phyloP scores from a whole-genome alignment of 2,797 vertebrate genomes.

The Crypturellus tataupa region DNA sequence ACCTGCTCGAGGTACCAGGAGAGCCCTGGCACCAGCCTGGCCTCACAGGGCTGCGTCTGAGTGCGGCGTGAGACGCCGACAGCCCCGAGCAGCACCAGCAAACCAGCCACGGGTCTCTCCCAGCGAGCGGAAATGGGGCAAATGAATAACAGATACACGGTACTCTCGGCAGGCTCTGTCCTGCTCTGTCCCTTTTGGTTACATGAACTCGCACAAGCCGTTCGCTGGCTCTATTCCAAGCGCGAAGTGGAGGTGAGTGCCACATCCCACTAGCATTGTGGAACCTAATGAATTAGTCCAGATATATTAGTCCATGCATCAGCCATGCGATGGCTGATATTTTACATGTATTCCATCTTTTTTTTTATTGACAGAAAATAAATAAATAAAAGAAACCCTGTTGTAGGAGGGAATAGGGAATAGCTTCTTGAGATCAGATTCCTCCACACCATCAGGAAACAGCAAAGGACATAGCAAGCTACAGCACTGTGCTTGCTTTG shows the following conservation, averaged over 20 bases:
- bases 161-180: neutral
- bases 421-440: neutral
- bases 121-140: neutral
- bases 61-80: accelerated
- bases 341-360: neutral
- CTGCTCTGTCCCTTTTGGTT: neutral
- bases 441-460: neutral
- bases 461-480: neutral
- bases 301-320: neutral
- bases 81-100: neutral
- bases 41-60: neutral
- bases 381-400: neutral
- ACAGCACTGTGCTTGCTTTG: neutral
- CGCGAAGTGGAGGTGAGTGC: neutral
- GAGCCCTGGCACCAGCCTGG: accelerated
- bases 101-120: neutral
- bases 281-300: neutral
- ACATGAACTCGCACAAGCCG: neutral
- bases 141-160: neutral
- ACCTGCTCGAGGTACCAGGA: neutral
- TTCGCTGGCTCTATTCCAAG: neutral
- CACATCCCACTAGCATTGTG: neutral
- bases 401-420: neutral
- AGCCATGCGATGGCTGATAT: neutral
- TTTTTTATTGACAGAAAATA: neutral